These are phyloP conservation scores for Montipora capitata DNA, from an alignment of 92 coral and sea anemone genomes.

Conservation along the genomic window DNA sequence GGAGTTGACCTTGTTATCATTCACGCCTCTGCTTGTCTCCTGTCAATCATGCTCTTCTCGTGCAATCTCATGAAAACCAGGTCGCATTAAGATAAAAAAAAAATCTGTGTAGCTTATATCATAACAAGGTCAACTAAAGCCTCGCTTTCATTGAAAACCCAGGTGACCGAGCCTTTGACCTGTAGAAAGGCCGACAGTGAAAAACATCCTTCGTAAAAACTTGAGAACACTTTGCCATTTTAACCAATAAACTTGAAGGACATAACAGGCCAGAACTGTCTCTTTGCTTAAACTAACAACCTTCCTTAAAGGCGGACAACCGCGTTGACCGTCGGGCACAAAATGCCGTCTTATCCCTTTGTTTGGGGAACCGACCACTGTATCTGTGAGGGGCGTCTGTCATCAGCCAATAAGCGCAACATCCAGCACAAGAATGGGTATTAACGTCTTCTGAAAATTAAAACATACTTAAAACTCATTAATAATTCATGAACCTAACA, in stretches of 20 bases:
- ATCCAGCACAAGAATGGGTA: conserved; percentile 23
- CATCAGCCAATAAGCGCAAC: neutral
- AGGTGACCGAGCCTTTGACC: no score
- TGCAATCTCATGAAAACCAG: no score
- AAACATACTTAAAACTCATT: neutral
- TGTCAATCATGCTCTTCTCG: no score
- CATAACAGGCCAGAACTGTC: conserved; percentile 1
- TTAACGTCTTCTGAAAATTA: conserved; percentile 58
- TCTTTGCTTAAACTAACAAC: conserved; percentile 16
- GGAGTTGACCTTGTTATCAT: no score
- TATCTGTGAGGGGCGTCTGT: conserved; percentile 17
- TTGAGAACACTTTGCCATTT: neutral
- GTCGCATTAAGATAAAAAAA: no score
- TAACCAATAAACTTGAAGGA: neutral
- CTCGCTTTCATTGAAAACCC: no score
- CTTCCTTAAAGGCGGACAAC: neutral
- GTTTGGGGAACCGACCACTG: conserved; percentile 8
- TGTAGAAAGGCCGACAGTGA: neutral
- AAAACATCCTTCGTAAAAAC: neutral
- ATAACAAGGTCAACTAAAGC: no score
- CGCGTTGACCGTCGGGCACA: neutral
- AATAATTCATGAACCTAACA: no score
- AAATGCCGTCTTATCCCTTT: neutral
- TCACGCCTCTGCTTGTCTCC: no score
- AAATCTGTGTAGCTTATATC: no score